A percentile compares a stretch with the other conserved stretches of the same genome.
phyloP scores from a whole-genome alignment of 2,888 invertebrate species.

The Elegia similella region DNA sequence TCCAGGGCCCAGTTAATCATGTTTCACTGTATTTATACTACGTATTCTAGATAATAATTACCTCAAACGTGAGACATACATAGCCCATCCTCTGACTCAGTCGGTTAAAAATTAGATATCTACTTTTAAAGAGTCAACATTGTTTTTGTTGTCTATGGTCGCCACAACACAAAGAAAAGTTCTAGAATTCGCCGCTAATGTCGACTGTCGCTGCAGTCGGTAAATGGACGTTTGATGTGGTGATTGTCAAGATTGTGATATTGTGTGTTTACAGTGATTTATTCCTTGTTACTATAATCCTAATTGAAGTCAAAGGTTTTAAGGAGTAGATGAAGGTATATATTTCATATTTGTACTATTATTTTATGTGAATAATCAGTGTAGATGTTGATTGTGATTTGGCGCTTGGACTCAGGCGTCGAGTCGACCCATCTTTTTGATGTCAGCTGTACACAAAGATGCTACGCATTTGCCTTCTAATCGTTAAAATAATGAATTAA shows the following conservation, averaged over 20 bases:
- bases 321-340: constrained; percentile 86
- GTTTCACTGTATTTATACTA: too few species aligned
- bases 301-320: constrained; percentile 70
- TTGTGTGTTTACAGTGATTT: constrained; percentile 84
- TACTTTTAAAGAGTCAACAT: background rate
- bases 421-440: constrained; percentile 67
- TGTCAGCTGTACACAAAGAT: constrained; percentile 80
- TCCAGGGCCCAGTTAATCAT: too few species aligned
- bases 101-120: background rate
- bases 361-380: constrained; percentile 33
- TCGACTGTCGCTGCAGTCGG: constrained; percentile 82
- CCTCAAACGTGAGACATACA: background rate
- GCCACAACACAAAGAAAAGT: constrained; percentile 56
- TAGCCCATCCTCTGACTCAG: background rate
- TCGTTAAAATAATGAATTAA: constrained; percentile 71
- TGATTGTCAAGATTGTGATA: constrained; percentile 84
- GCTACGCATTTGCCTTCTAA: constrained; percentile 72
- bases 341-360: constrained; percentile 35
- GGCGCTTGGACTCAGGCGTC: constrained; percentile 68
- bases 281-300: constrained; percentile 69
- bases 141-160: constrained; percentile 46
- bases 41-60: too few species aligned
- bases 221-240: constrained; percentile 85
- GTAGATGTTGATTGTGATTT: constrained; percentile 46
- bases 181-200: constrained; percentile 59